Percentiles rank a stretch among this genome's conserved stretches.
phyloP scores from a whole-genome alignment of 2,113 vertebrate species.

The Edolisoma coerulescens region DNA sequence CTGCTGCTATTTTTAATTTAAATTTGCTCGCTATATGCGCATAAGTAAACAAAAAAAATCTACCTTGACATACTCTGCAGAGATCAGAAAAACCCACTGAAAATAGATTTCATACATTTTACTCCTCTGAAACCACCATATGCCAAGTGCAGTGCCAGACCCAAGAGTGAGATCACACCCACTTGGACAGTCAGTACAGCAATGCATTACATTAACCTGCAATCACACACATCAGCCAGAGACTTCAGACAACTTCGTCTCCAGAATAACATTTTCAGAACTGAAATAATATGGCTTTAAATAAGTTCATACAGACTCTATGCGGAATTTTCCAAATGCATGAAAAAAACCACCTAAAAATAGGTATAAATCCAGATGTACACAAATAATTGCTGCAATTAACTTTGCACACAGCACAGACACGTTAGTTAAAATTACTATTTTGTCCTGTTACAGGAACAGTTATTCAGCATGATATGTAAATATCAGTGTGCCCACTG shows the following conservation, averaged over 20 bases:
- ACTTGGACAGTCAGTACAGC: background rate
- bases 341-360: background rate
- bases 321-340: background rate
- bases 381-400: background rate
- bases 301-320: background rate
- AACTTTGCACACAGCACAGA: background rate
- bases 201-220: background rate
- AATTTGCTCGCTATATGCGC: background rate
- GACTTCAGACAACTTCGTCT: background rate
- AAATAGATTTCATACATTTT: background rate
- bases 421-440: background rate
- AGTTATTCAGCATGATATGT: background rate
- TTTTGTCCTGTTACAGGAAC: background rate
- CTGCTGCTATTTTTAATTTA: background rate
- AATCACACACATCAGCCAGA: background rate
- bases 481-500: background rate
- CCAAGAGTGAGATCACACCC: background rate
- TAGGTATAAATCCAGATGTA: background rate
- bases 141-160: background rate
- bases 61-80: background rate
- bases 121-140: background rate
- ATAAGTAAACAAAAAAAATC: background rate
- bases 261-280: background rate
- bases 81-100: background rate
- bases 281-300: background rate